Evolutionary conservation across 2,797 vertebrate genomes (phyloP), one percentile per base, ranked within the genome.

Genomic region (Tachyglossus aculeatus): DNA sequence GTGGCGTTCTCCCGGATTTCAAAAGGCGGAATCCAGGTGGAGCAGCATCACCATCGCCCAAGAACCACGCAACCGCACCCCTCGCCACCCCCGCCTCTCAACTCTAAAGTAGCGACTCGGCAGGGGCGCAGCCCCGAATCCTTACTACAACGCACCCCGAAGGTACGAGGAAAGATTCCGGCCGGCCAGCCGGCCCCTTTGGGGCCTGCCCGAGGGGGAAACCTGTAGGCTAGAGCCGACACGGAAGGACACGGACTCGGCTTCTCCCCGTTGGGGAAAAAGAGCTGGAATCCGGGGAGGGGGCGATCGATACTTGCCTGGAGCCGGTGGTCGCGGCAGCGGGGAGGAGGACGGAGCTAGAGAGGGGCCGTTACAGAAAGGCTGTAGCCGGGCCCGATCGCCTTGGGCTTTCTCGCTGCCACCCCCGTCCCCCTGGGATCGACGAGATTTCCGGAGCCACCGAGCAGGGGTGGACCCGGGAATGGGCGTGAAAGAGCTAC

Each of bases 281-380:
- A 9, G 41, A 10, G 7, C 19, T 21, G 1, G 19, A 21, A n/a
- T 6, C 27, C 8, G 1, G 22, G 19, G 16, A 14, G 8, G 3
- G 3, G 4, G 34, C 5, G n/a, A 38, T 9, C 48, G 37, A 45
- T 74, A 77, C 81, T 81, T 52, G 83, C 84, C 86, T 85, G 83
- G 22, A 15, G 61, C 38, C 10, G 41, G 2, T 25, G 56, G 21
- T 21, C 31, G 33, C 24, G 40, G 19, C 10, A 4, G 18, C 11
- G 4, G 57, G 15, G 39, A 39, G 4, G 27, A 9, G 21, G 32
- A 34, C 1, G 22, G 50, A 24, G 25, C 39, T n/a, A 0, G 32
- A 7, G 25, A 9, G 2, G 36, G 18, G 29, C 7, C 11, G 47
- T 24, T 4, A 5, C 22, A 9, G 15, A 11, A 14, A 6, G 45